Base-by-base conservation (phyloP, 1,140 invertebrate species). In the Amphibalanus amphitrite region DNA sequence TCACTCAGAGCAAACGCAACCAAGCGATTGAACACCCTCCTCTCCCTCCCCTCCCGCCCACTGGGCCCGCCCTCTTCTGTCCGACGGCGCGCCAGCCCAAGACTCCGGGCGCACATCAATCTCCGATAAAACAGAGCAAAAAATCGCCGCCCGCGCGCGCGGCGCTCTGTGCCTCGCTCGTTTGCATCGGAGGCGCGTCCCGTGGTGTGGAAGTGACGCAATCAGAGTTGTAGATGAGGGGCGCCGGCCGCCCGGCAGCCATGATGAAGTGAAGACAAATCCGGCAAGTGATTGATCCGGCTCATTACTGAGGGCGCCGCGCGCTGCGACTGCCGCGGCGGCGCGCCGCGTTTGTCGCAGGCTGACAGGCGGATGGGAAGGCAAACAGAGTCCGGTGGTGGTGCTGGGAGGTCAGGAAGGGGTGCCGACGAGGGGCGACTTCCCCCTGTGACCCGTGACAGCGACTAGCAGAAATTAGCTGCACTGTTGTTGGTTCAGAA, bases 171-270 rank as follows among this genome's bases (percentile, higher is more conserved):
- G 20, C 47, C 47, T 8, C 17, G 8, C 26, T 67, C 65, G 65
- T 67, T 67, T 67, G 65, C 65, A 67, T 67, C n/a, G 17, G 65
- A 67, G n/a, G 65, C 65, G 65, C 28, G 65, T 28, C 10, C n/a
- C n/a, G 65, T 67, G 26, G 65, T 8, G 26, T 26, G 65, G 65
- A 67, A 67, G 20, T 67, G 65, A 67, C 65, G 65, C n/a, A 26
- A 67, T 67, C 28, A 67, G 65, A 28, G 47, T 59, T 59, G 47
- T 23, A 59, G 65, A 67, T 28, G 65, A 26, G 65, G 65, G 6
- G 65, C 65, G 26, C 28, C 65, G 65, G 23, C 17, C 23, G 23
- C 26, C 17, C n/a, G 17, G 23, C 23, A n/a, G 47, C 47, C 47
- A 59, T 59, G 47, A 59, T 59, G 47, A 59, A 59, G 47, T 59